Base-by-base conservation (phyloP, 1,140 invertebrate species). In the Tetranychus cinnabarinus region DNA sequence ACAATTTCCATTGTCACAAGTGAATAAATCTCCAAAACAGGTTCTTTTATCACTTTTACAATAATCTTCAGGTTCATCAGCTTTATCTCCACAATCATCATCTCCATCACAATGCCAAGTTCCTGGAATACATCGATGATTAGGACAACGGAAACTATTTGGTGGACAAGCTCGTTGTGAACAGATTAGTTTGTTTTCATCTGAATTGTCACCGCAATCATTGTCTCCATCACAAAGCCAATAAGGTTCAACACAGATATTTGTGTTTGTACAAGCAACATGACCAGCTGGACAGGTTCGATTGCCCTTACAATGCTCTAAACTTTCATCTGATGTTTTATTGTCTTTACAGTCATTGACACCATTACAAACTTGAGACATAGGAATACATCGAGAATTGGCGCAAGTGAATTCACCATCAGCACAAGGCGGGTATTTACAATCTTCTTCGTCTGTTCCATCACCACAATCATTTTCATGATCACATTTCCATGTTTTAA, bases 1-100 rank as follows among this genome's bases (percentile, higher is more conserved):
- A 70, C 93, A 98, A 68, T 92, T 93, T 6, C 90, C 91, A 73
- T 96, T 96, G 67, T 88, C 86, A 69, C 93, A 97, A 0, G 89
- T 92, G 68, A 95, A 96, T 0, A 92, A 73, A 71, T 93, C 89
- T 0, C 89, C 86, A 66, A 90, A 92, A 70, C 92, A 97, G 1
- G 88, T 93, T 46, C 88, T 78, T n/a, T 87, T 88, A 70, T 91
- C 88, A 15, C 84, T 86, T 67, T 88, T 86, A 69, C 88, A 93
- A 70, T 92, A 91, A 67, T 85, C 85, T 66, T 84, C 83, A 1
- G 86, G 86, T 72, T 92, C 88, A 68, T 93, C 88, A 7, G 83
- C 83, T 0, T 82, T 82, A 70, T 91, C 88, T 1, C 86, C 82
- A 69, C 88, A 92, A 69, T 93, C 86, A 65, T 87, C 83, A 69